phyloP scores from a whole-genome alignment of 1,140 invertebrate genomes.

The Hylaeus volcanicus region DNA sequence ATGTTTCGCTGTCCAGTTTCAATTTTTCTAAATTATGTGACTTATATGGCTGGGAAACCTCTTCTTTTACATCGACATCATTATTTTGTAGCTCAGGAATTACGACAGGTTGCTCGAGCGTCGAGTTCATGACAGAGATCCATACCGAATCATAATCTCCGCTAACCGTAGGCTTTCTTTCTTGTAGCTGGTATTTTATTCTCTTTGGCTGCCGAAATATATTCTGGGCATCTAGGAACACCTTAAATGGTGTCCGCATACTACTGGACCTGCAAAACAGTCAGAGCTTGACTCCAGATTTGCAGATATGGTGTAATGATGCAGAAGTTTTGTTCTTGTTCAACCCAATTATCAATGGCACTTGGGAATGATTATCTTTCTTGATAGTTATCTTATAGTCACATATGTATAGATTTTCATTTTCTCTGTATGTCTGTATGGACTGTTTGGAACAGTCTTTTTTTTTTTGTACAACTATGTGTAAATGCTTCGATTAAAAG shows the following conservation, averaged over 20 bases:
- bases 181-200: slow-evolving; percentile 38
- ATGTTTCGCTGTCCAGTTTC: neutral
- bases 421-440: slow-evolving; percentile 8
- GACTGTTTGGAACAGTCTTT: neutral
- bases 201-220: slow-evolving; percentile 64
- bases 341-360: slow-evolving; percentile 33
- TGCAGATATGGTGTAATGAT: slow-evolving; percentile 34
- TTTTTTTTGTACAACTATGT: neutral
- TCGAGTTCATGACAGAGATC: slow-evolving; percentile 51
- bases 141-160: slow-evolving; percentile 59
- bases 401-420: slow-evolving; percentile 14
- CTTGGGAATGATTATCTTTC: slow-evolving; percentile 35
- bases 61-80: slow-evolving; percentile 37
- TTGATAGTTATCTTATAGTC: slow-evolving; percentile 26
- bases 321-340: slow-evolving; percentile 33
- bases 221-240: slow-evolving; percentile 70
- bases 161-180: slow-evolving; percentile 33
- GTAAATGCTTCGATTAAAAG: slow-evolving; percentile 8
- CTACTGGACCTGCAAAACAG: slow-evolving; percentile 76
- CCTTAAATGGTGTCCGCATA: slow-evolving; percentile 68
- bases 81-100: slow-evolving; percentile 39
- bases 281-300: slow-evolving; percentile 71
- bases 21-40: slow-evolving; percentile 13
- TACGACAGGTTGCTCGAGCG: slow-evolving; percentile 35
- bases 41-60: neutral